Evolutionary conservation across 2,113 vertebrate species (phyloP), one percentile per base, ranked within the genome.

Genomic region (Junco hyemalis): DNA sequence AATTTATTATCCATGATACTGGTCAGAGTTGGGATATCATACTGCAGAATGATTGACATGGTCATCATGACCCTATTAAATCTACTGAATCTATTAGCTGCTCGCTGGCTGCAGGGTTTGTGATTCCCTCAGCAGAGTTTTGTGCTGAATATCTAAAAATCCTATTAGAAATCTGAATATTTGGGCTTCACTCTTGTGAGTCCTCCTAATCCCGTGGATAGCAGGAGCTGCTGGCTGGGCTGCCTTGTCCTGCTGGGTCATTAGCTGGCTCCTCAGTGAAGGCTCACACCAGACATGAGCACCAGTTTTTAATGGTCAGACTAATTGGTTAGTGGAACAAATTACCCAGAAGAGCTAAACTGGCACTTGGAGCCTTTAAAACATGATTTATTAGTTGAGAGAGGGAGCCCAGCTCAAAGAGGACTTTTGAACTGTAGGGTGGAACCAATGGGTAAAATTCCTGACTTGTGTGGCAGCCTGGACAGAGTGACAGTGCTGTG

Each of bases 11-110:
- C 72, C 14, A 1, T n/a, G 53, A 47, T 88, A 36, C 48, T 40
- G 57, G 83, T 16, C 80, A 84, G 77, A 74, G 76, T 76, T 78
- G 47, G 68, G 73, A 36, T 81, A 53, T 88, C 20, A 0, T 48
- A 4, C 36, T 72, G 73, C 69, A 53, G 50, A 85, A 76, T 68
- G 89, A 91, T 54, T 78, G 77, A n/a, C 45, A 4, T 24, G 66
- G 87, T 81, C 73, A 87, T 36, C 57, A 40, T 53, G 77, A 92
- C 72, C 65, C 86, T 84, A 5, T 94, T 88, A 80, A 66, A 86
- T 66, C 54, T 81, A 5, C 33, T 60, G 61, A 84, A 84, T 70
- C 68, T 48, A 36, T 85, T 86, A 95, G 48, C 74, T 76, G 66
- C 73, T 81, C 5, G 0, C 70, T 42, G 59, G 15, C 59, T 26